Base-by-base conservation (phyloP, 1,140 invertebrate species). In the Nephila pilipes region DNA sequence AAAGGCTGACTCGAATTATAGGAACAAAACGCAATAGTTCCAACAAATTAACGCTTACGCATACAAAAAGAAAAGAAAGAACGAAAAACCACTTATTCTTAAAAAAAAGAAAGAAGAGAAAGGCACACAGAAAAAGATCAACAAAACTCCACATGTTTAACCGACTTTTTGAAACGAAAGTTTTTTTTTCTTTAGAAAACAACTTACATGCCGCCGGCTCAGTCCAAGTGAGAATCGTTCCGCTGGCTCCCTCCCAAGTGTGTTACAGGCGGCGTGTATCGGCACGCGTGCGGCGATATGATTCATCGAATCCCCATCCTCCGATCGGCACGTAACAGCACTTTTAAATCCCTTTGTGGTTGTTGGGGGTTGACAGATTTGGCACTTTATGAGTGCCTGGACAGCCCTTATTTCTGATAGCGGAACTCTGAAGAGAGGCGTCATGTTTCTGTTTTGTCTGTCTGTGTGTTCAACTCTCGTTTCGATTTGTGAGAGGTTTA, bases 221-320 rank as follows among this genome's bases (percentile, higher is more conserved):
- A 46, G 46, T 46, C 46, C 46, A 4, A 65, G 32, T 25, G 89
- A 55, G 55, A 60, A 63, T 63, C 60, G n/a, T 63, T 63, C 22
- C 14, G 79, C 83, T 90, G 89, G 89, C 89, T 36, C 38, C 12
- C 75, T 57, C 89, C 89, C 89, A 90, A 83, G 65, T 90, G 89
- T 89, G 75, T 54, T 65, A 6, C 6, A 46, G 57, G 57, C 81
- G 54, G 63, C 54, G 75, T 81, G 89, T 90, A 29, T 32, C 75
- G 88, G 88, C 88, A 90, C 88, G 79, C 89, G 79, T 25, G 18
- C 4, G 38, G 69, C 18, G 12, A 58, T 29, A 36, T 83, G 79
- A 81, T 63, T 83, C 89, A 90, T 60, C 20, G 18, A 32, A 79
- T 81, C 75, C 89, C 75, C 75, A 55, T 38, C 55, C 79, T 60